Base-by-base conservation (phyloP, 2,113 vertebrate species). In the Percopsis transmontana region DNA sequence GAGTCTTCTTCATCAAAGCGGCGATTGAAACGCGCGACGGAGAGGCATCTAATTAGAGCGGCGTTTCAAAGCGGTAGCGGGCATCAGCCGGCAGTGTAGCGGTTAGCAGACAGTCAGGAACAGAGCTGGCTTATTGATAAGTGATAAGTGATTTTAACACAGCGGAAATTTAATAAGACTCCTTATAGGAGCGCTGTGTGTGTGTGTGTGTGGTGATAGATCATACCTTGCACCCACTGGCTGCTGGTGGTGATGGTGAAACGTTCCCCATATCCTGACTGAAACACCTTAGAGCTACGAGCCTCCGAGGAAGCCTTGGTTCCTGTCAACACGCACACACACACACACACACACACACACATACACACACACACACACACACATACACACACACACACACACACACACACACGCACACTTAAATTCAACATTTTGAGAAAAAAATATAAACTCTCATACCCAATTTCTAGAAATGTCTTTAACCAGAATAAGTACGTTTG, bases 151-250 rank as follows among this genome's bases (percentile, higher is more conserved):
- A 12, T 10, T 38, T 8, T 8, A 38, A 7, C 54, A 16, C 15
- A n/a, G 47, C n/a, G 19, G 20, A 20, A 51, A 5, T 18, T n/a
- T 19, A 51, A n/a, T 19, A 51, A 19, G 48, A n/a, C n/a, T n/a
- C n/a, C 47, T 48, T 51, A 20, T 21, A 16, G 19, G 19, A 0
- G 51, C 3, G 20, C 9, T 53, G 50, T 5, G 50, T 52, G 50
- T 48, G 18, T 48, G 50, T 18, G 54, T 62, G 41, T 50, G 39
- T 40, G 18, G 10, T 6, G 41, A 42, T 51, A 16, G 42, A 48
- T 52, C 73, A 91, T 90, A 99, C 97, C 97, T 94, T 98, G 97
- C 21, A 97, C 90, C 97, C 97, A 99, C 76, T 98, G 95, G 1
- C 97, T 99, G 51, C 86, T 89, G 0, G 91, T 86, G 54, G 93